Percentiles rank a stretch among this genome's conserved stretches.
These are phyloP conservation scores for Rotaria sp. DNA, from an alignment of 2,888 invertebrate genomes.

Conservation along the genomic window DNA sequence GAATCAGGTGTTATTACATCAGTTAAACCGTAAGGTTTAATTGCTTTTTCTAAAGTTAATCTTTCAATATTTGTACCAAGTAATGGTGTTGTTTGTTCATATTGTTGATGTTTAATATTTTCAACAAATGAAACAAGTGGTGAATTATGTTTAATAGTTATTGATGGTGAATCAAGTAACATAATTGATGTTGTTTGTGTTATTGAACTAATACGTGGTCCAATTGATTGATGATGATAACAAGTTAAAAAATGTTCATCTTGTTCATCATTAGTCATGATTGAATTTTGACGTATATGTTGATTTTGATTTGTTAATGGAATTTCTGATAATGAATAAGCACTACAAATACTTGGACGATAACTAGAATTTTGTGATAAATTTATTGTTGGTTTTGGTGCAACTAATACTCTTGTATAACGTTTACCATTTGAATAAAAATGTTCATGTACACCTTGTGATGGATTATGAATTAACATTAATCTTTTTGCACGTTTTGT, in stretches of 20 bases:
- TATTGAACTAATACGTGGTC: background rate
- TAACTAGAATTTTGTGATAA: background rate
- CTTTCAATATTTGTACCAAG: background rate
- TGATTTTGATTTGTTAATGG: background rate
- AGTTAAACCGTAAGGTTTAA: background rate
- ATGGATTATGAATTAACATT: background rate
- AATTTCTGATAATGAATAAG: background rate
- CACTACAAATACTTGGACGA: background rate
- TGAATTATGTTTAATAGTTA: background rate
- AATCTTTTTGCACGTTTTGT: background rate
- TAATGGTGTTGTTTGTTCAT: background rate
- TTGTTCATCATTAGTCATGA: background rate
- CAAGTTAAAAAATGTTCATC: background rate
- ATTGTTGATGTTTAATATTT: background rate
- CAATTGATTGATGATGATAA: background rate
- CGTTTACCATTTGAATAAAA: slow-evolving; percentile 10
- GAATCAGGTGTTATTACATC: background rate
- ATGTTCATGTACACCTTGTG: slow-evolving; percentile 8
- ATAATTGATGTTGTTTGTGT: background rate
- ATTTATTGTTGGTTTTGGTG: background rate
- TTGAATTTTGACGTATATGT: background rate
- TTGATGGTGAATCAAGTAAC: background rate
- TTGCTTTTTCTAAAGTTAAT: background rate
- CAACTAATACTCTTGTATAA: background rate
- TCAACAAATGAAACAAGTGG: background rate